A percentile compares a stretch with the other conserved stretches of the same genome.
Conservation (phyloP, 2,888 invertebrate species). For the Acleris cristana region DNA sequence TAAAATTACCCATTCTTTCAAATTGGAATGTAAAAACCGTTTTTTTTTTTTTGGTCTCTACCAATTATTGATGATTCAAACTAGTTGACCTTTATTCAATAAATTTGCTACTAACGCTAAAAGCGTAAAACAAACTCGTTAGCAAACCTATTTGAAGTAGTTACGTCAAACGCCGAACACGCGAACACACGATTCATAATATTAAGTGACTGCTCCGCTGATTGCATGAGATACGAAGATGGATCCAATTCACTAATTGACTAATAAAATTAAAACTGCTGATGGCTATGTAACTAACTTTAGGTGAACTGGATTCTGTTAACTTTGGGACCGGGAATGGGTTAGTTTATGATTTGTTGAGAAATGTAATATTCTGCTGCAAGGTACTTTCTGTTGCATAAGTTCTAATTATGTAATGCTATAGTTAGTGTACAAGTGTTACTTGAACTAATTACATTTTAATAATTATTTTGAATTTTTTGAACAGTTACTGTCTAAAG, state of each 20-base stretch:
- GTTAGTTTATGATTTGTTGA: too few species aligned
- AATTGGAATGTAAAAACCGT: too few species aligned
- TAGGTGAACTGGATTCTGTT: constrained; percentile 6
- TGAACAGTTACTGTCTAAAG: too few species aligned
- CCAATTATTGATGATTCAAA: neutral
- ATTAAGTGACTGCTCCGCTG: constrained; percentile 60
- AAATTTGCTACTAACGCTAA: neutral
- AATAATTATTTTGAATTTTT: too few species aligned
- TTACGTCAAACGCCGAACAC: constrained; percentile 67
- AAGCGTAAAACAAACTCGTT: constrained; percentile 12
- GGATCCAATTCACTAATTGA: constrained; percentile 48
- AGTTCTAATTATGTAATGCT: too few species aligned
- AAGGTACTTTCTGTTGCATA: too few species aligned
- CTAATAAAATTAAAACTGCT: constrained; percentile 34
- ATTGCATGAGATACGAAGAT: constrained; percentile 62
- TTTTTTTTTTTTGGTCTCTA: too few species aligned
- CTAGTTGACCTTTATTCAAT: neutral
- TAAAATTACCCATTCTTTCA: too few species aligned
- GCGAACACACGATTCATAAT: constrained; percentile 73
- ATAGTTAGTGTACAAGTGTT: too few species aligned
- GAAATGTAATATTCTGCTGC: neutral
- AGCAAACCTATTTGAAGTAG: constrained; percentile 49
- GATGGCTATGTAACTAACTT: constrained; percentile 6
- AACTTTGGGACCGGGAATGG: neutral
- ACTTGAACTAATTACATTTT: too few species aligned